These are phyloP conservation scores for Osmerus mordax DNA, from an alignment of 2,113 vertebrate species.

Conservation along the genomic window DNA sequence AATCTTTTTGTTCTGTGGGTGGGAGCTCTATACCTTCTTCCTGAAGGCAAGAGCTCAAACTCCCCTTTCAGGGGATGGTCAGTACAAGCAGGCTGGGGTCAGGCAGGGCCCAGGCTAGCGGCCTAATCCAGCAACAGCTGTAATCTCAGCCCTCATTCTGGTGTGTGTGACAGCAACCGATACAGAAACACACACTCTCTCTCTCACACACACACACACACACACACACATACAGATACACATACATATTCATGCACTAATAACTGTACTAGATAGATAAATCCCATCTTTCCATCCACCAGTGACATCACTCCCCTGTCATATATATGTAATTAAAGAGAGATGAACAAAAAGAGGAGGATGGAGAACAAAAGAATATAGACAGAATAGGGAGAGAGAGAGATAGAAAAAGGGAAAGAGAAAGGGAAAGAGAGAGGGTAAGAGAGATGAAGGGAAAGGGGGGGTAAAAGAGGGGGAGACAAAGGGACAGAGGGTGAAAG, in stretches of 20 bases:
- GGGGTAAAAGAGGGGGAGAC: not conserved
- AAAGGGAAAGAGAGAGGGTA: not conserved
- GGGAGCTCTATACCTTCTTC: no score
- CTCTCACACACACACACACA: constrained; percentile 1
- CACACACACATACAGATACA: constrained; percentile 34
- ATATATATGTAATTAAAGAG: constrained; percentile 48
- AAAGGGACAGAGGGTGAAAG: constrained; percentile 14
- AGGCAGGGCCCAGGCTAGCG: no score
- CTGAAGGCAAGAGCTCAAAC: no score
- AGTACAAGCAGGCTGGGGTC: no score
- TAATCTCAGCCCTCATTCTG: not conserved
- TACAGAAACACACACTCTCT: not conserved
- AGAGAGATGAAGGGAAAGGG: constrained; percentile 2
- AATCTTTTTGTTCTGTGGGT: no score
- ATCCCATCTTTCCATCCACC: not conserved
- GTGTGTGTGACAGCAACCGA: not conserved
- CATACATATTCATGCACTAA: constrained; percentile 25
- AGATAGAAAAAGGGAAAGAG: not conserved
- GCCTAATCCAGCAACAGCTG: not conserved
- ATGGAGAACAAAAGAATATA: not conserved
- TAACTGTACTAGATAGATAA: constrained; percentile 7
- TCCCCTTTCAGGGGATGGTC: no score
- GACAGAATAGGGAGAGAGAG: not conserved
- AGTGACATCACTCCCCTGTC: constrained; percentile 45
- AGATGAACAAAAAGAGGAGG: constrained; percentile 32